A percentile compares a stretch with the other conserved stretches of the same genome.
Conservation (phyloP, 1,140 invertebrate genomes). For the Paraescarpia echinospica region DNA sequence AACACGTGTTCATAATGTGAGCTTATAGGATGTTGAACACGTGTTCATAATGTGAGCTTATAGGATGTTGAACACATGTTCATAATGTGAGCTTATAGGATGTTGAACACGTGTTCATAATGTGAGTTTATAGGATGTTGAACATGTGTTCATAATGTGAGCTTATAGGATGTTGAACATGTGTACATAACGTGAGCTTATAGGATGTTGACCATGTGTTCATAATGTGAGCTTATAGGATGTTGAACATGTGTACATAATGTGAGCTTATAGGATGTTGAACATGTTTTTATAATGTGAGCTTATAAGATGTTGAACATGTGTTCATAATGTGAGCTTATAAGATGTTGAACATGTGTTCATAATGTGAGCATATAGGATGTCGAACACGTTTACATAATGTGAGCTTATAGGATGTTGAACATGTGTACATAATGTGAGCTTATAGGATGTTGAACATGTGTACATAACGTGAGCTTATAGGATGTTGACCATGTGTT, state of each 20-base stretch:
- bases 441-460: not conserved
- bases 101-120: not conserved
- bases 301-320: not conserved
- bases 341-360: not conserved
- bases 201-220: not conserved
- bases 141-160: not conserved
- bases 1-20: not conserved
- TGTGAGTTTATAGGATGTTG: not conserved
- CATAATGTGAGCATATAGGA: not conserved
- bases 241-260: not conserved
- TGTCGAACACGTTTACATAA: not conserved
- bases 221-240: not conserved
- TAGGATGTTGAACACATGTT: not conserved
- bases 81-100: not conserved
- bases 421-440: not conserved
- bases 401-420: not conserved
- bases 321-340: too few species aligned
- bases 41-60: too few species aligned
- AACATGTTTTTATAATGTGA: not conserved
- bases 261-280: not conserved
- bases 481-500: not conserved
- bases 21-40: not conserved
- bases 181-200: too few species aligned
- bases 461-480: too few species aligned
- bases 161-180: not conserved